A percentile compares a stretch with the other conserved stretches of the same genome.
Evolutionary conservation across 2,888 invertebrate genomes (phyloP).

Genomic region (Cryptophagus acutangulus): DNA sequence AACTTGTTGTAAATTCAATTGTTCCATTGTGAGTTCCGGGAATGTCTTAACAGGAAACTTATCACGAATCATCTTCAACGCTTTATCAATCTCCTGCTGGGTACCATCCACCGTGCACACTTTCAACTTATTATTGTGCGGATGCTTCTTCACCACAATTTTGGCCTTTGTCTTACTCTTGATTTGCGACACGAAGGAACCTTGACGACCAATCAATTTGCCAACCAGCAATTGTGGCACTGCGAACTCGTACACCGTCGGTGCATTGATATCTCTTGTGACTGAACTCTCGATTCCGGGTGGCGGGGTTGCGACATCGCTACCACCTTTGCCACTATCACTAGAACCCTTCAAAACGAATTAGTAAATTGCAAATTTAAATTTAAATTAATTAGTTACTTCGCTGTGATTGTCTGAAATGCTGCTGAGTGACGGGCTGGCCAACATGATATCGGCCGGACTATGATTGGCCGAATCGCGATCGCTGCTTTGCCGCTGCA

Average conservation of each 20-base stretch:
- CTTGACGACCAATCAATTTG: constrained; percentile 79
- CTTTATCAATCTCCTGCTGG: constrained; percentile 72
- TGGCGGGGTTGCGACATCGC: constrained; percentile 67
- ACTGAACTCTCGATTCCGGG: constrained; percentile 49
- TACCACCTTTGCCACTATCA: constrained; percentile 79
- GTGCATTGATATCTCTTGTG: constrained; percentile 14
- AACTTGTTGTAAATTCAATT: constrained; percentile 47
- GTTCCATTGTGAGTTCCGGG: constrained; percentile 71
- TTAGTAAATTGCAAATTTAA: constrained; percentile 44
- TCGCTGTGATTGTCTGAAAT: constrained; percentile 68
- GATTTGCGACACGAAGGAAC: constrained; percentile 74
- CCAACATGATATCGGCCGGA: constrained; percentile 65
- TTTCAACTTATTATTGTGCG: constrained; percentile 65
- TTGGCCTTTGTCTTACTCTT: constrained; percentile 74
- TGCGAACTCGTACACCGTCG: constrained; percentile 65
- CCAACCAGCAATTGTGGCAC: constrained; percentile 76
- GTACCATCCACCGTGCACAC: constrained; percentile 60
- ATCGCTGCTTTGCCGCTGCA: constrained; percentile 44
- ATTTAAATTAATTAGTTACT: constrained; percentile 34
- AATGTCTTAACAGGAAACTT: constrained; percentile 79
- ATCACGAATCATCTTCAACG: constrained; percentile 77
- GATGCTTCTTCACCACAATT: constrained; percentile 74
- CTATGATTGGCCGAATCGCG: constrained; percentile 75
- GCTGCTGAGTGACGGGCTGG: constrained; percentile 63
- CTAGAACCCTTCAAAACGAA: too few species aligned